These are phyloP conservation scores for Eulemur albifrons DNA, from an alignment of 2,797 vertebrate species.

Conservation along the genomic window DNA sequence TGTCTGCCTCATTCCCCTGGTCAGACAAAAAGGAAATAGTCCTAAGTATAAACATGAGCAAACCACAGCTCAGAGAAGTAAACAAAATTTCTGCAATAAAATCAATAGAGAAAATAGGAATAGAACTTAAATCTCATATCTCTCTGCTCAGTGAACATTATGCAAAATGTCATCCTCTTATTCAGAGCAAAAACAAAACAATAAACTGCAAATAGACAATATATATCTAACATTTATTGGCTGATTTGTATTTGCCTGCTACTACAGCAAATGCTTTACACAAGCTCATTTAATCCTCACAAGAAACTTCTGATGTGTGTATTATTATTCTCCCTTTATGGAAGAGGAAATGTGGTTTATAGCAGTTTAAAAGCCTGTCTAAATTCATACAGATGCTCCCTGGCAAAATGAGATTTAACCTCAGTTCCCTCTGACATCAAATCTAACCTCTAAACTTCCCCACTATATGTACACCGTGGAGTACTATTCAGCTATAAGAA, in stretches of 20 bases:
- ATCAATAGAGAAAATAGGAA: slow-evolving; percentile 39
- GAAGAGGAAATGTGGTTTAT: not conserved
- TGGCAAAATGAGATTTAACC: not conserved
- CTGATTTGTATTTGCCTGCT: slow-evolving; percentile 29
- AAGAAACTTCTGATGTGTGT: not conserved
- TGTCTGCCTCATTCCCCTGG: not conserved
- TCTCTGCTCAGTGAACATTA: slow-evolving; percentile 33
- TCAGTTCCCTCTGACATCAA: not conserved
- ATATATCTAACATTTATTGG: slow-evolving; percentile 43
- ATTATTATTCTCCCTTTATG: not conserved
- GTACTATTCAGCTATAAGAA: too few relatives aligned
- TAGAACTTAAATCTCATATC: slow-evolving; percentile 26
- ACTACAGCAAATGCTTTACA: not conserved
- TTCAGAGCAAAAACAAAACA: slow-evolving; percentile 55
- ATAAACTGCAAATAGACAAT: not conserved
- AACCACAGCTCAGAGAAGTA: slow-evolving; percentile 35
- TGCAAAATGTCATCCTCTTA: slow-evolving; percentile 56
- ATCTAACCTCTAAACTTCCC: not conserved
- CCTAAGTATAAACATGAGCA: not conserved
- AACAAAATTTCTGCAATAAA: slow-evolving; percentile 42
- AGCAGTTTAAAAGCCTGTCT: not conserved
- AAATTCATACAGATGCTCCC: not conserved
- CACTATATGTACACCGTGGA: not conserved
- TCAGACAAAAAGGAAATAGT: not conserved
- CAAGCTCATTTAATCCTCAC: not conserved